Conservation (phyloP, 2,888 invertebrate genomes). For the Temnothorax unifasciatus region DNA sequence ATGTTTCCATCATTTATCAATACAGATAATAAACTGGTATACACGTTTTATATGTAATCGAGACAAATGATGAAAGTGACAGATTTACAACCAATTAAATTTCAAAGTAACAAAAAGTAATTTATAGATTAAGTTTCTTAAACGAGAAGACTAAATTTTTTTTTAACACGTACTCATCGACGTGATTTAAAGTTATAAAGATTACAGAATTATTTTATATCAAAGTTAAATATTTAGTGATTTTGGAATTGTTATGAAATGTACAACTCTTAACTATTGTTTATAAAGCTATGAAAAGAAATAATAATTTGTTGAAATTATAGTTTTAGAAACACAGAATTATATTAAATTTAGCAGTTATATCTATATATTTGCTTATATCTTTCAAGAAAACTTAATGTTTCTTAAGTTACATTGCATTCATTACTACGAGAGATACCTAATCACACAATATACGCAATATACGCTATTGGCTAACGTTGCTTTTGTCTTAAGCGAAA, state of each 20-base stretch:
- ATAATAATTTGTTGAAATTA: not conserved
- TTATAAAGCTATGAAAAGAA: not conserved
- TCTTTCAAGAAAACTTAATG: not conserved
- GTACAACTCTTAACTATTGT: not conserved
- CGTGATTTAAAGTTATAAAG: not conserved
- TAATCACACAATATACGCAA: not conserved
- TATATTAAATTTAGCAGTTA: not conserved
- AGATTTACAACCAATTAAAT: not conserved
- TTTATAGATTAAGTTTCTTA: not conserved
- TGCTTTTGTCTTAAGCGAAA: conserved; percentile 2
- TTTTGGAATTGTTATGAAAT: not conserved
- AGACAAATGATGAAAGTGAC: not conserved
- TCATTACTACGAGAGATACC: not conserved
- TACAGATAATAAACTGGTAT: not conserved
- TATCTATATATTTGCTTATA: not conserved
- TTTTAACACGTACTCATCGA: not conserved
- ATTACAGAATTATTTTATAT: conserved; percentile 8
- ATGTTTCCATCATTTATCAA: conserved; percentile 8
- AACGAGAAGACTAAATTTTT: not conserved
- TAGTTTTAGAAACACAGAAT: not conserved
- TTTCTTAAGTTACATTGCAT: not conserved
- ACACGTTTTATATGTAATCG: not conserved
- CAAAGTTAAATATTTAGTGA: conserved; percentile 4
- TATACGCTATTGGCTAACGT: not conserved
- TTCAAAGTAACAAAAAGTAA: not conserved